Base-by-base conservation (phyloP, 1,140 invertebrate species). In the Drosophila aff. region DNA sequence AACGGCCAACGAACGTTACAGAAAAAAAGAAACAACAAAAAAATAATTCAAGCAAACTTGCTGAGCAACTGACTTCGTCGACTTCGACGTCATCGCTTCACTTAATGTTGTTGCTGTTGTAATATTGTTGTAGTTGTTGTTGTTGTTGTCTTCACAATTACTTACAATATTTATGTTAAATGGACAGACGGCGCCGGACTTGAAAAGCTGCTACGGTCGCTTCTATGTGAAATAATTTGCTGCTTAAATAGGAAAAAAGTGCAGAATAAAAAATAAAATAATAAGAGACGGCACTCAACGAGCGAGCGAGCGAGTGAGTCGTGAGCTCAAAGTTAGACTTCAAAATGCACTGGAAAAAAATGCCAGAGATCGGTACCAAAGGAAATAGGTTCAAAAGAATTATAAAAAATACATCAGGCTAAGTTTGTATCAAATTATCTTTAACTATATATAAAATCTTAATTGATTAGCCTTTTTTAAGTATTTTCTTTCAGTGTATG, bases 81-180 rank as follows among this genome's bases (percentile, higher is more conserved):
- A 38, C 66, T 52, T 46, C 52, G 57, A 63, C 64, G 71, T 76
- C 73, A 75, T 75, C 73, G 44, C 53, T 31, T 36, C 38, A 28
- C 50, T 44, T 59, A 38, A 11, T 77, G 66, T n/a, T 41, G 60
- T 61, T 55, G 53, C 11, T 60, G 52, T 33, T 33, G 41, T 43
- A 4, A 5, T 38, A 15, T 38, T 43, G n/a, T 10, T 18, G 41
- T 4, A 18, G 53, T 66, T 65, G 52, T 18, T 61, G 64, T 36
- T 66, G 52, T 55, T 82, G 82, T 64, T 43, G 66, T 71, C 74
- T 68, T 77, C 68, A 79, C 82, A 90, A 91, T 90, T 91, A 91
- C 86, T 82, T 71, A 90, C 75, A 85, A 90, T 89, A 87, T 87
- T 87, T 85, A 85, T 89, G 84, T 79, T 87, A 84, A 87, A 89